Evolutionary conservation across 2,113 vertebrate species (phyloP).

Genomic region (Antechinus flavipes): DNA sequence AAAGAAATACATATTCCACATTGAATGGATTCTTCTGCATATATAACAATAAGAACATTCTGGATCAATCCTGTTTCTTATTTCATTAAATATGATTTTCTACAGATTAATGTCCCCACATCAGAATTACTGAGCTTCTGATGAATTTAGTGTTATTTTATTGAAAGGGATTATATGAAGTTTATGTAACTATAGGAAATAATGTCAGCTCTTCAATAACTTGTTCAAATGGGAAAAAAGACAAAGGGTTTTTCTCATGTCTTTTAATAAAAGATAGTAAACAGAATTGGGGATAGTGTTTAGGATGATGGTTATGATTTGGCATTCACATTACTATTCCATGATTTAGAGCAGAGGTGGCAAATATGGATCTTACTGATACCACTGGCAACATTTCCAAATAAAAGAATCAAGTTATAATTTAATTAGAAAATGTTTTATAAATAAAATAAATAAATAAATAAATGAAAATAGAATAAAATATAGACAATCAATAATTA

Average conservation of each 20-base stretch:
- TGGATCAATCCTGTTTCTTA: not conserved
- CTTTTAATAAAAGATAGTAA: not conserved
- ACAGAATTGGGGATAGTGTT: not conserved
- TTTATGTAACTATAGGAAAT: not conserved
- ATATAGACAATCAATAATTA: not conserved
- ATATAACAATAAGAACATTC: not conserved
- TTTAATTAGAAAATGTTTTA: not conserved
- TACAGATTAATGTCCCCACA: not conserved
- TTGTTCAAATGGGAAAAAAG: not conserved
- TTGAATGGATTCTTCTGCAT: not conserved
- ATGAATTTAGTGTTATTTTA: not conserved
- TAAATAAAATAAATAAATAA: not conserved
- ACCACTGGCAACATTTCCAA: not conserved
- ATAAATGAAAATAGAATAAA: not conserved
- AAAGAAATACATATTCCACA: not conserved
- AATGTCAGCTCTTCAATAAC: not conserved
- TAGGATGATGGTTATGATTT: not conserved
- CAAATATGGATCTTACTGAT: not conserved
- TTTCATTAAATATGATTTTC: not conserved
- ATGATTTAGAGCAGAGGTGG: not conserved
- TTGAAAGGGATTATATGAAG: not conserved
- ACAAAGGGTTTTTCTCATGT: not conserved
- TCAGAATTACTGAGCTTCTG: not conserved
- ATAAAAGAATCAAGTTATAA: not conserved
- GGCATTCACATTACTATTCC: not conserved